phyloP scores from a whole-genome alignment of 92 coral and sea anemone genomes.

The Heteractis magnifica region DNA sequence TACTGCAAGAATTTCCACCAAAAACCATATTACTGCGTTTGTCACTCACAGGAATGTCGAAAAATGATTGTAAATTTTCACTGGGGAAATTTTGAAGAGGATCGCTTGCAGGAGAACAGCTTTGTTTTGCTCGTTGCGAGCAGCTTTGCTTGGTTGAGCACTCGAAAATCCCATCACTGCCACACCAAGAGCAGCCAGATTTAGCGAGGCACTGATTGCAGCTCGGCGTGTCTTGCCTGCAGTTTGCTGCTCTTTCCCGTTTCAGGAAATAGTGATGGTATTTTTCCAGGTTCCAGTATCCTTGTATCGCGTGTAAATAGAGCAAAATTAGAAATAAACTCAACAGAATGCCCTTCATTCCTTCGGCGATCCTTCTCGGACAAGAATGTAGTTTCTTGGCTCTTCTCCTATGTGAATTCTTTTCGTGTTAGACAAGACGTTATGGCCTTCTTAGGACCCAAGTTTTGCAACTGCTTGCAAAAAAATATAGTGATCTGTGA shows the following conservation, averaged over 20 bases:
- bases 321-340: background rate
- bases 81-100: background rate
- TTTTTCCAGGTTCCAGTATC: background rate
- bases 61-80: background rate
- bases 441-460: background rate
- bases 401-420: background rate
- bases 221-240: conserved; percentile 19
- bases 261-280: background rate
- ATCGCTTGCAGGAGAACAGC: background rate
- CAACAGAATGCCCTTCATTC: background rate
- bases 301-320: background rate
- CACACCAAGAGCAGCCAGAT: conserved; percentile 21
- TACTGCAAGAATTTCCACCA: background rate
- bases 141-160: conserved; percentile 4
- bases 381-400: too few relatives aligned
- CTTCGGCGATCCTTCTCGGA: background rate
- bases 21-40: background rate
- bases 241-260: background rate
- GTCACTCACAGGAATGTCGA: background rate
- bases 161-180: background rate
- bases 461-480: too few relatives aligned
- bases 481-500: background rate
- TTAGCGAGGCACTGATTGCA: conserved; percentile 14
- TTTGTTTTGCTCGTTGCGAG: background rate
- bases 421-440: background rate